Conservation (phyloP, 2,888 invertebrate genomes). For the Oxyscelio sp. region DNA sequence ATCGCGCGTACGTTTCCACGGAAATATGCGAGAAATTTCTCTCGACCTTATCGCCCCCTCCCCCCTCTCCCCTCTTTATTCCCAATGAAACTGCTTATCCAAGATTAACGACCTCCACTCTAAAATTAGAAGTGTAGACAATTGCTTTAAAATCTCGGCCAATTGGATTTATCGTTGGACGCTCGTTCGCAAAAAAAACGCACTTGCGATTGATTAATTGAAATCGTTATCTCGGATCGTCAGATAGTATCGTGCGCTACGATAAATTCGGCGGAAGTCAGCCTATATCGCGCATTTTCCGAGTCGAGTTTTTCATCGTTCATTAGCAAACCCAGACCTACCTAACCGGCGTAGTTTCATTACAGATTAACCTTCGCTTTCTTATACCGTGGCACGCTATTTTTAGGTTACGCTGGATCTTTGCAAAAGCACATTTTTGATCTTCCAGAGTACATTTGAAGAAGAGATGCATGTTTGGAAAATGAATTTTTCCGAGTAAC, state of each 20-base stretch:
- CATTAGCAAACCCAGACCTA: constrained; percentile 44
- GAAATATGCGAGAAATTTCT: constrained; percentile 24
- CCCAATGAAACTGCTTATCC: constrained; percentile 50
- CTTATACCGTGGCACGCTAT: constrained; percentile 38
- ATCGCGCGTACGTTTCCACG: constrained; percentile 15
- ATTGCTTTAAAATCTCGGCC: constrained; percentile 46
- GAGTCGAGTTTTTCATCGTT: constrained; percentile 44
- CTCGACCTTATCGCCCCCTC: background rate
- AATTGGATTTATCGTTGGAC: constrained; percentile 43
- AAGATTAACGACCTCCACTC: constrained; percentile 56
- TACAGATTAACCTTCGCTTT: constrained; percentile 60
- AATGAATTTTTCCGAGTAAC: too few relatives aligned
- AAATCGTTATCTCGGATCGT: constrained; percentile 58
- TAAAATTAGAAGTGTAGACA: constrained; percentile 61
- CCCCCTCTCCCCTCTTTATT: constrained; percentile 6
- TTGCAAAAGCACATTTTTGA: too few relatives aligned
- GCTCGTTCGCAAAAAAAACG: constrained; percentile 1
- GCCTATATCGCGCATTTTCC: constrained; percentile 31
- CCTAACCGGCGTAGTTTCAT: constrained; percentile 41
- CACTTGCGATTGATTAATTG: constrained; percentile 56
- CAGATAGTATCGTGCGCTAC: constrained; percentile 52
- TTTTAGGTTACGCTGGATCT: constrained; percentile 6
- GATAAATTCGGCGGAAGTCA: constrained; percentile 45
- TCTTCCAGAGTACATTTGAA: too few relatives aligned
- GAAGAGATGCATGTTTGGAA: too few relatives aligned